Evolutionary conservation across 2,113 vertebrate species (phyloP).

Genomic region (Anoura caudifer): DNA sequence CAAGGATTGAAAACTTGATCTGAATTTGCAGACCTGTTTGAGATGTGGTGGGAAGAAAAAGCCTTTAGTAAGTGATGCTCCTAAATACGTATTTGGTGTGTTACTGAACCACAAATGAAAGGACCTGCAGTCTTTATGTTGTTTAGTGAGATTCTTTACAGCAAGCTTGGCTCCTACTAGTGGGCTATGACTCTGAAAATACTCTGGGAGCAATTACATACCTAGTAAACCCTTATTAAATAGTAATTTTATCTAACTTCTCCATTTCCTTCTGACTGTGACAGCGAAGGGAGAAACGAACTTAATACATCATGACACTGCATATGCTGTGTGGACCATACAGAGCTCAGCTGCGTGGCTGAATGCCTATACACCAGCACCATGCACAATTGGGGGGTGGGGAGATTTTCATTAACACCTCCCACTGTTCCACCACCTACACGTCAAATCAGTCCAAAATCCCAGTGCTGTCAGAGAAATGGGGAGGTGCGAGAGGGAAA

Average conservation of each 20-base stretch:
- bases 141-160: conserved; percentile 40
- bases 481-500: not conserved
- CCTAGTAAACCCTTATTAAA: conserved; percentile 61
- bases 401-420: conserved; percentile 19
- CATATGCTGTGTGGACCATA: not conserved
- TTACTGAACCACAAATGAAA: conserved; percentile 14
- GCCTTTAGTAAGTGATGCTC: not conserved
- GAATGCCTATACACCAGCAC: not conserved
- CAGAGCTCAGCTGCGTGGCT: not conserved
- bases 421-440: conserved; percentile 12
- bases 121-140: conserved; percentile 22
- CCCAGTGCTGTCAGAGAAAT: conserved; percentile 21
- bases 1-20: not conserved
- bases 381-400: not conserved
- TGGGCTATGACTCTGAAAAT: conserved; percentile 33
- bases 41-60: not conserved
- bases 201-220: conserved; percentile 62
- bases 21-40: conserved; percentile 7
- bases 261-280: conserved; percentile 23
- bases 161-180: conserved; percentile 19
- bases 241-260: conserved; percentile 46
- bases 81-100: not conserved
- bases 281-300: conserved; percentile 25
- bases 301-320: not conserved
- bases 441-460: not conserved